Evolutionary conservation across 2,113 vertebrate genomes (phyloP), one percentile per base, ranked within the genome.

Genomic region (Misgurnus mizolepis): DNA sequence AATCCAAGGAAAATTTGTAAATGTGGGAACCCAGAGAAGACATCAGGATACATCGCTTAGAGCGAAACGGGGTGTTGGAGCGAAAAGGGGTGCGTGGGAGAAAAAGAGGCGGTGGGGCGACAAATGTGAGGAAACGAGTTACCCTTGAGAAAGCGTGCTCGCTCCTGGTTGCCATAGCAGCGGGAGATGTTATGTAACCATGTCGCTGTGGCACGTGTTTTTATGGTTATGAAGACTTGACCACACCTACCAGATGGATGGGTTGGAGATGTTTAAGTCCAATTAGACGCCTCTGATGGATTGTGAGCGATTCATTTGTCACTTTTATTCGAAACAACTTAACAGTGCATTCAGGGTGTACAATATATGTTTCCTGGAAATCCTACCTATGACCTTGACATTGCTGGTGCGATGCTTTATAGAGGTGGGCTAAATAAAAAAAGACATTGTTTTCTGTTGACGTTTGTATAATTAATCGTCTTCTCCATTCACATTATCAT

Each of bases 171-270:
- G 89, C 90, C 87, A 88, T 89, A 89, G 89, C 66, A 81, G 91
- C 85, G 80, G 84, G 87, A 86, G 86, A 83, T 87, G 87, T 93
- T 93, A 91, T 91, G 90, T 92, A 92, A 94, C 86, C 71, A 88
- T 91, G 93, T 94, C 92, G 90, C 91, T 90, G 92, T 90, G 93
- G 89, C 90, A 92, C 88, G 88, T 94, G 90, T 92, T 87, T 90
- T 83, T 82, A 82, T 87, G 12, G 88, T 85, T 90, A 92, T 89
- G 90, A 86, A 85, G 88, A 88, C 89, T 89, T 87, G 88, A 90
- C 93, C 92, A 92, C 91, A 90, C 90, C 91, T 89, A 90, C 88
- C 76, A 77, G 67, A 14, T 71, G 71, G 66, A 82, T 64, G 18
- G 66, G 70, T 61, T 47, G 4, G 9, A 53, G 67, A 67, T 39